Base-by-base conservation (phyloP, 2,113 vertebrate genomes). In the Mustelus asterias region DNA sequence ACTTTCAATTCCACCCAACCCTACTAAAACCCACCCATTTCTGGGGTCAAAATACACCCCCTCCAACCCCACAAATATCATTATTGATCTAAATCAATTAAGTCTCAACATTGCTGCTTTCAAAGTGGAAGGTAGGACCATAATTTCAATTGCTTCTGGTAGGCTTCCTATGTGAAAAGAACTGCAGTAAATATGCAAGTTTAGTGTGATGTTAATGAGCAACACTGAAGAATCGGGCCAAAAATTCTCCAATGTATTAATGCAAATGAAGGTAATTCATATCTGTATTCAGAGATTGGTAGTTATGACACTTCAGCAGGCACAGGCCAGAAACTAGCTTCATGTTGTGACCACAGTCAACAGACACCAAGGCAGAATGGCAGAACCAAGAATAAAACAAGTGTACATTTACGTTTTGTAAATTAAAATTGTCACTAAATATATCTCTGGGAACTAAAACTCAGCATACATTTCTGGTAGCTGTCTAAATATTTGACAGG, bases 401-500 rank as follows among this genome's bases (percentile, higher is more conserved):
- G 13, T n/a, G 33, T 29, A 63, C 63, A 18, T 65, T 63, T 92
- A n/a, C 16, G 18, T 20, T 63, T 80, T 80, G 78, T 37, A 80
- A 80, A 80, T 37, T 80, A 80, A 37, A 78, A 78, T 78, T 16
- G 33, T 6, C 13, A 13, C 58, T 60, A 92, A 92, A n/a, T 65
- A 92, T 0, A 0, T 3, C 0, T 0, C 4, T n/a, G 20, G 85
- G 90, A 89, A 65, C 29, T 7, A 72, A 60, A 6, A 29, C 6
- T 24, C 78, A 89, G 96, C 60, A 9, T 0, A 70, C 67, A 33
- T 37, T 0, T 72, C 89, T 20, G 11, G 89, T 37, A n/a, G 8
- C 33, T 14, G n/a, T 13, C 33, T 92, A 65, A 65, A 63, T 92
- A 63, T 80, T 37, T 65, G 89, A 92, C 14, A 20, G 60, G 4